A percentile compares a stretch with the other conserved stretches of the same genome.
These are phyloP conservation scores for Ctenomys sociabilis DNA, from an alignment of 2,113 vertebrate genomes.

Conservation along the genomic window DNA sequence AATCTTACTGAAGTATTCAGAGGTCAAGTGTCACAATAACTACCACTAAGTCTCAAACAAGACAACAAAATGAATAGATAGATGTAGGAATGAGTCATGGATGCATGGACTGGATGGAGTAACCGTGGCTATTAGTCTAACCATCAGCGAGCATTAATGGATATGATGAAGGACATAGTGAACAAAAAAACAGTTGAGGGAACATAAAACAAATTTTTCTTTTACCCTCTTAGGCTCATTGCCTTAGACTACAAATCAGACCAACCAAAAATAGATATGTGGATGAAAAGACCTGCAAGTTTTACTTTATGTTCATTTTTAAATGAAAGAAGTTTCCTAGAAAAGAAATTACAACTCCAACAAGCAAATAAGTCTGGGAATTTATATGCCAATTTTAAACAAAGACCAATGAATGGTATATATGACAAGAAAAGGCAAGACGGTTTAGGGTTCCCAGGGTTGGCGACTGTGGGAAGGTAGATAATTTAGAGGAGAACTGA, in stretches of 20 bases:
- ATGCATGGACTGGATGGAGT: neutral
- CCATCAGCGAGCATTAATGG: neutral
- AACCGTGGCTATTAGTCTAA: neutral
- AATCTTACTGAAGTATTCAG: neutral
- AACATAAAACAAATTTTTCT: neutral
- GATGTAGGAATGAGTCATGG: neutral
- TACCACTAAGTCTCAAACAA: neutral
- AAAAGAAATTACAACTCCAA: neutral
- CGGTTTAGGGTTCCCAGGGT: neutral
- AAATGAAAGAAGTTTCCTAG: neutral
- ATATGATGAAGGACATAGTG: neutral
- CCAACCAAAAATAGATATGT: neutral
- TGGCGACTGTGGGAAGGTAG: neutral
- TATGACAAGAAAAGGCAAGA: neutral
- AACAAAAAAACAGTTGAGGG: neutral
- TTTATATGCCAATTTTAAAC: neutral
- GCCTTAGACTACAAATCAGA: neutral
- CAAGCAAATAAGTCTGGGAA: neutral
- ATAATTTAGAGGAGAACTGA: neutral
- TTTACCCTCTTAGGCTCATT: neutral
- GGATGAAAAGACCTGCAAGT: neutral
- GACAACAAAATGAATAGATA: neutral
- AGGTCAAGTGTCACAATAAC: neutral
- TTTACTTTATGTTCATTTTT: conserved; percentile 9
- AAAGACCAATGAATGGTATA: neutral